phyloP scores from a whole-genome alignment of 2,113 vertebrate species.

The Nannobrachium achirus region DNA sequence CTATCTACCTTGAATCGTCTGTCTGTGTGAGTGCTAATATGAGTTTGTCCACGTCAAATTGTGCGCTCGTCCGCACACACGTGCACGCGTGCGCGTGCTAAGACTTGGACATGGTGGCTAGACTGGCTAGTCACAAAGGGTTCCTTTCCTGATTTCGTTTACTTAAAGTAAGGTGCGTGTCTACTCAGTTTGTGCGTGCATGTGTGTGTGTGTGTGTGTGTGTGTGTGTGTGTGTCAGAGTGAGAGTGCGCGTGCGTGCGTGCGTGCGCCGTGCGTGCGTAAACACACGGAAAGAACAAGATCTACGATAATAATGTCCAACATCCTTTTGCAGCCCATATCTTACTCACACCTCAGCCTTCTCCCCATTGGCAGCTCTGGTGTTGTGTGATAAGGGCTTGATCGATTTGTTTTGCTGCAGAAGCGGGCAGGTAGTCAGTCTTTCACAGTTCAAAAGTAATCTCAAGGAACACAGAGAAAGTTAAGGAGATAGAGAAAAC shows the following conservation, averaged over 20 bases:
- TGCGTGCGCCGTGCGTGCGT: too few species aligned
- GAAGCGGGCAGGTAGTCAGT: background rate
- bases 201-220: background rate
- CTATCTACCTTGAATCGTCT: too few species aligned
- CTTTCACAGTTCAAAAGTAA: background rate
- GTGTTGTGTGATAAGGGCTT: background rate
- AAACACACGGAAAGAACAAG: too few species aligned
- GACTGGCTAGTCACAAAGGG: too few species aligned
- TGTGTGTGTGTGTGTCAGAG: background rate
- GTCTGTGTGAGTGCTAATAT: too few species aligned
- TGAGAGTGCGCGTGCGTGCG: too few species aligned
- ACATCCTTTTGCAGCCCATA: background rate
- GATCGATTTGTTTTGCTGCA: conserved; percentile 8
- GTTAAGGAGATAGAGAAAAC: background rate
- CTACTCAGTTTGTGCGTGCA: background rate
- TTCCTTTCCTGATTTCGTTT: too few species aligned
- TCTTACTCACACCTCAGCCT: background rate
- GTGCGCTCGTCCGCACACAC: background rate
- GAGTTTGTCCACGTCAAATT: too few species aligned
- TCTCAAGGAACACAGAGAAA: background rate
- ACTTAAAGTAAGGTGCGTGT: too few species aligned
- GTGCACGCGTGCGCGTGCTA: background rate
- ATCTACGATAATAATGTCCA: background rate
- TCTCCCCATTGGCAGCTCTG: background rate
- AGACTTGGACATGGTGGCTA: too few species aligned